Evolutionary conservation across 2,113 vertebrate genomes (phyloP).

Genomic region (Sylvietta virens): DNA sequence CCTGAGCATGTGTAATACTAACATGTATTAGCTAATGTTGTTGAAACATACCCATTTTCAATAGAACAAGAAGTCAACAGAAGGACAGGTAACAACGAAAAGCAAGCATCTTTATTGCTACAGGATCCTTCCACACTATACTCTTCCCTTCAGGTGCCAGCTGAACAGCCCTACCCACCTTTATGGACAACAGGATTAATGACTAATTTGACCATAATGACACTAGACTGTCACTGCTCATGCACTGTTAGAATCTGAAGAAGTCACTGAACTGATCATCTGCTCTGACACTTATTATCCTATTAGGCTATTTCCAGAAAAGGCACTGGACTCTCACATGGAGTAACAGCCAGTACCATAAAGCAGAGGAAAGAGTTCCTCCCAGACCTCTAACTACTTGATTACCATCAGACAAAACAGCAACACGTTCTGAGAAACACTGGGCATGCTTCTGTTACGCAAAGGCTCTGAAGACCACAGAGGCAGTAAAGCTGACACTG

Average conservation of each 20-base stretch:
- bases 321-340: rapidly evolving
- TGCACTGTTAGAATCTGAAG: not conserved
- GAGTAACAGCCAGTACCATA: not conserved
- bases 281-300: not conserved
- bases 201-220: not conserved
- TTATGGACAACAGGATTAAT: not conserved
- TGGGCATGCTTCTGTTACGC: rapidly evolving
- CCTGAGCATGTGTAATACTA: not conserved
- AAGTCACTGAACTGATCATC: not conserved
- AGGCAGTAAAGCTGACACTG: not conserved
- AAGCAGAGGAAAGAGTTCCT: not conserved
- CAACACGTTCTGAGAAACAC: not conserved
- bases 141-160: not conserved
- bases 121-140: not conserved
- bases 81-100: not conserved
- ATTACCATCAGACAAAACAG: not conserved
- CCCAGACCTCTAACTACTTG: not conserved
- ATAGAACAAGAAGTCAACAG: not conserved
- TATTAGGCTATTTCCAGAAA: not conserved
- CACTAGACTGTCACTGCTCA: not conserved
- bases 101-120: not conserved
- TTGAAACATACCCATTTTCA: not conserved
- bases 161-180: not conserved
- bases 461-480: not conserved
- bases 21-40: not conserved